A percentile compares a stretch with the other conserved stretches of the same genome.
Evolutionary conservation across 2,888 invertebrate species (phyloP).

Genomic region (Gymnoscelis rufifasciata): DNA sequence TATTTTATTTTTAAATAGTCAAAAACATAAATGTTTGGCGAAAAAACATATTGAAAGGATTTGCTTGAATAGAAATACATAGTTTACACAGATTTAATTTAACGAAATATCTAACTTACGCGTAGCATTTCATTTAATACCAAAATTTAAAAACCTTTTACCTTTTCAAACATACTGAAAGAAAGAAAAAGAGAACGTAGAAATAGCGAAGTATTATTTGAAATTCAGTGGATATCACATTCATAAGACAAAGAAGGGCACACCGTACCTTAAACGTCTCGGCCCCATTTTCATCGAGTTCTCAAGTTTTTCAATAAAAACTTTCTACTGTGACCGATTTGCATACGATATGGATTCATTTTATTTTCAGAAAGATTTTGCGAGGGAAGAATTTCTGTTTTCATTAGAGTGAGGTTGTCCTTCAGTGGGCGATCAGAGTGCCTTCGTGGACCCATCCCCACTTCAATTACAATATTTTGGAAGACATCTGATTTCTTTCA

Average conservation of each 20-base stretch:
- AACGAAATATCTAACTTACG: too few species aligned
- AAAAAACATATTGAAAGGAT: too few species aligned
- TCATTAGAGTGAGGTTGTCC: slow-evolving; percentile 67
- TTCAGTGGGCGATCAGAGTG: slow-evolving; percentile 37
- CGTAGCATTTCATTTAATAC: too few species aligned
- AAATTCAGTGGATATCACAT: slow-evolving; percentile 54
- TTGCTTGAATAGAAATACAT: too few species aligned
- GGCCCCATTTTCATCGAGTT: slow-evolving; percentile 73
- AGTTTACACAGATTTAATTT: too few species aligned
- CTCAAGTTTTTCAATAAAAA: slow-evolving; percentile 79
- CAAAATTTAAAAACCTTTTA: too few species aligned
- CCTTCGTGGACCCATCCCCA: slow-evolving; percentile 41
- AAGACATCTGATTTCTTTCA: slow-evolving; percentile 42
- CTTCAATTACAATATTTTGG: slow-evolving; percentile 63
- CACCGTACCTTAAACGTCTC: slow-evolving; percentile 58
- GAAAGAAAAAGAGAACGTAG: slow-evolving; percentile 27
- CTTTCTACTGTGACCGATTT: slow-evolving; percentile 72
- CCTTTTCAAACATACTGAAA: neutral
- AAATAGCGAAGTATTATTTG: slow-evolving; percentile 46
- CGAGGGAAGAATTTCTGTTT: slow-evolving; percentile 65
- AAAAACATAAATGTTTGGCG: too few species aligned
- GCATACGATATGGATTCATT: slow-evolving; percentile 76
- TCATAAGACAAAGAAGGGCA: slow-evolving; percentile 56
- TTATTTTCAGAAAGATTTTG: slow-evolving; percentile 72
- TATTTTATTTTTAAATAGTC: too few species aligned